phyloP scores from a whole-genome alignment of 2,888 invertebrate species.

The Hymenopus coronatus region DNA sequence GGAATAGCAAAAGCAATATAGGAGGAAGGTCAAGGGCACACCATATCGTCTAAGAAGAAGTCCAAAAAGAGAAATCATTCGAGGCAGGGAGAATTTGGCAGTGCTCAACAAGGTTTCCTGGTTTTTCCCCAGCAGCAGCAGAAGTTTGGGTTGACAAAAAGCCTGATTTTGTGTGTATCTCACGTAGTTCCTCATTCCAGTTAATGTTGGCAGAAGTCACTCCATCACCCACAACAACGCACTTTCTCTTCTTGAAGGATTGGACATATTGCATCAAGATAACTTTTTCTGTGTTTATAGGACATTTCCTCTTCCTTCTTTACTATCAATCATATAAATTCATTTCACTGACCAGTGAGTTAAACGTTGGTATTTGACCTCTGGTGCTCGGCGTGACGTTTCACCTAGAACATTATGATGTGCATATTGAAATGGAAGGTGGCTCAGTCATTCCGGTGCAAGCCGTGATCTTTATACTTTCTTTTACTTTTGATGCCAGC shows the following conservation, averaged over 20 bases:
- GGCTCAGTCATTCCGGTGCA: no score
- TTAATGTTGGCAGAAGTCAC: background rate
- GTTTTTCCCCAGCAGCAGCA: background rate
- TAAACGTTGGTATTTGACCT: background rate
- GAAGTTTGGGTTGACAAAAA: background rate
- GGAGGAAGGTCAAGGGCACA: background rate
- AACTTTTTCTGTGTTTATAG: background rate
- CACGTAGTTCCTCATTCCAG: background rate
- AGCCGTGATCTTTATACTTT: no score
- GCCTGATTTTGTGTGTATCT: background rate
- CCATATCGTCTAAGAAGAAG: background rate
- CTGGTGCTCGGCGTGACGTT: background rate
- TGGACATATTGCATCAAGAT: background rate
- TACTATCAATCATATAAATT: background rate
- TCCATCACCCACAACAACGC: background rate
- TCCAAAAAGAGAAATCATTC: background rate
- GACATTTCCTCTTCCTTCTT: background rate
- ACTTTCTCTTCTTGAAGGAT: background rate
- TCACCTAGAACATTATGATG: no score
- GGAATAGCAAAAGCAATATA: no score
- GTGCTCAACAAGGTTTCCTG: background rate
- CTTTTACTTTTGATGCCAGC: no score
- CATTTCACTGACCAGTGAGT: background rate
- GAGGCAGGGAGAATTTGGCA: background rate
- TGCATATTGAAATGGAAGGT: no score